Evolutionary conservation across 2,113 vertebrate genomes (phyloP), one percentile per base, ranked within the genome.

Genomic region (Trichomycterus rosablanca): DNA sequence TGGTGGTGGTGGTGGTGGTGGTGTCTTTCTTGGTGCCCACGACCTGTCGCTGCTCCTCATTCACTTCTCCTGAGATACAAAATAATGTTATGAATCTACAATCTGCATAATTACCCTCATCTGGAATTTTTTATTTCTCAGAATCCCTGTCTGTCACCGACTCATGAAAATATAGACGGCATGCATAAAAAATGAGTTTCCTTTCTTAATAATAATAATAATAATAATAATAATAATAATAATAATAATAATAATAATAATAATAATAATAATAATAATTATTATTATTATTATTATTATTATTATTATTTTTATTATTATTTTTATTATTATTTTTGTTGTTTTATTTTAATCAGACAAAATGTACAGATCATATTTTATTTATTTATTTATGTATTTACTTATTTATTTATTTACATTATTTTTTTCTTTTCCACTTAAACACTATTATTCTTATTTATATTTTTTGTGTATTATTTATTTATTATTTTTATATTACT

Each of bases 61-160:
- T 49, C 54, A 55, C 43, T 56, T 71, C 42, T 66, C 64, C 28
- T 37, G 60, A 66, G 64, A 66, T 30, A 26, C 50, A 15, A 42
- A 30, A 43, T 68, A 71, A 55, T 70, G 70, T 72, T 65, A 66
- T 59, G 66, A 70, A 70, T 70, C 45, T 46, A n/a, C n/a, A 49
- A 67, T 76, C 61, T 70, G 53, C 71, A 74, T 76, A 74, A 74
- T 78, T 72, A 68, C 37, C 53, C 22, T 54, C 30, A 20, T 66
- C 54, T 67, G 67, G 32, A 76, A 57, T 54, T 67, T 62, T 59
- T 9, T 54, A 70, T 48, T 46, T 58, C 68, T 54, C 40, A 45
- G 40, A 48, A 54, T 72, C 64, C 61, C 43, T 19, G 28, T 61
- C 65, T 42, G 2, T 67, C 57, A 68, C 54, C 30, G 16, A 19